phyloP scores from a whole-genome alignment of 2,888 invertebrate genomes.

The Cylloceria caligata region DNA sequence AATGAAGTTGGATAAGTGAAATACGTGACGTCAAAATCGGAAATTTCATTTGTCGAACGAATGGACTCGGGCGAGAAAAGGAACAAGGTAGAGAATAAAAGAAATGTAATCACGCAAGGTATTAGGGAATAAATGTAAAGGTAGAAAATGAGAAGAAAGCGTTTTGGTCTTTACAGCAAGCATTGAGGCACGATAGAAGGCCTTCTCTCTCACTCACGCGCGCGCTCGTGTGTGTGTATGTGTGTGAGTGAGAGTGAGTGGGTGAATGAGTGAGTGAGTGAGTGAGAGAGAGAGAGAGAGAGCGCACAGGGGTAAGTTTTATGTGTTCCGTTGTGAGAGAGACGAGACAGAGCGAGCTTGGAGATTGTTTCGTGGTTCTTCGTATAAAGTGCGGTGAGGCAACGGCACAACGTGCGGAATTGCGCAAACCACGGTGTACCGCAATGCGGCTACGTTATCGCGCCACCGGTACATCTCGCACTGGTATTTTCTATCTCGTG shows the following conservation, averaged over 20 bases:
- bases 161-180: neutral
- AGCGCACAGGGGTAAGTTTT: conserved; percentile 21
- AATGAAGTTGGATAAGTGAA: conserved; percentile 10
- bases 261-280: too few relatives aligned
- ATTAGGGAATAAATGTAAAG: conserved; percentile 18
- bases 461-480: conserved; percentile 74
- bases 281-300: neutral
- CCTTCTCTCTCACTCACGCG: too few relatives aligned
- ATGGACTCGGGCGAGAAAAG: conserved; percentile 27
- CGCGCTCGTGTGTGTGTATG: too few relatives aligned
- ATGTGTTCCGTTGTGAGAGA: conserved; percentile 9
- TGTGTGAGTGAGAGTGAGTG: too few relatives aligned
- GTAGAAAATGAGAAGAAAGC: conserved; percentile 5
- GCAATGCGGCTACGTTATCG: conserved; percentile 82
- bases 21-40: conserved; percentile 40
- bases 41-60: conserved; percentile 35
- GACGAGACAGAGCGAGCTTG: conserved; percentile 21
- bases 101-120: conserved; percentile 10
- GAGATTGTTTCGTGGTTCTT: conserved; percentile 28
- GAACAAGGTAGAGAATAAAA: conserved; percentile 11
- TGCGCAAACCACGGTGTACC: conserved; percentile 74
- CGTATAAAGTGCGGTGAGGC: conserved; percentile 62
- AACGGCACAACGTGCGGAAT: conserved; percentile 72
- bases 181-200: conserved; percentile 22
- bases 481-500: conserved; percentile 68